Conservation (phyloP, 2,888 invertebrate genomes). For the Koerneria pararmatus region DNA sequence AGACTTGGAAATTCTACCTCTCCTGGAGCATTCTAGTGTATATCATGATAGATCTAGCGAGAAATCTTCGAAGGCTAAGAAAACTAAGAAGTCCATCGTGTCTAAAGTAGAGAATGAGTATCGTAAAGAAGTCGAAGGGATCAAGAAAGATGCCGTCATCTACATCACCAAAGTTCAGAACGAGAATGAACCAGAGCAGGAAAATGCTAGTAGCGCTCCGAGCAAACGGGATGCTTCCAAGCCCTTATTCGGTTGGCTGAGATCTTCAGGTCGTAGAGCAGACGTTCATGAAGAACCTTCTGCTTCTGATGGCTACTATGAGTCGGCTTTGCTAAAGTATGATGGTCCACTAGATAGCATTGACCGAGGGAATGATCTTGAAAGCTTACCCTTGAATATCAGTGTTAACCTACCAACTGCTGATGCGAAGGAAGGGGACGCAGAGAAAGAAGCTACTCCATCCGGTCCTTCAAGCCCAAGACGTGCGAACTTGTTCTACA, state of each 20-base stretch:
- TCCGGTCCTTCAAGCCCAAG: conserved; percentile 7
- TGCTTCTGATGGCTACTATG: conserved; percentile 17
- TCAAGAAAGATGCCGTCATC: conserved; percentile 9
- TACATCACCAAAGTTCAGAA: conserved; percentile 20
- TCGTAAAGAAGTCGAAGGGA: conserved; percentile 14
- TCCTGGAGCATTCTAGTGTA: conserved; percentile 11
- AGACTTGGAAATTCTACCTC: conserved; percentile 8
- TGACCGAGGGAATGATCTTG: conserved; percentile 15
- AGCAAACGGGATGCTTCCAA: neutral
- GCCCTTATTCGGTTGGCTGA: conserved; percentile 17
- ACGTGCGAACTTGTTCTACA: conserved; percentile 15
- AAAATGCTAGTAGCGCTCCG: neutral
- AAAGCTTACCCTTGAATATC: conserved; percentile 9
- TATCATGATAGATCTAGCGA: conserved; percentile 9
- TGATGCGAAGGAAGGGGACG: neutral
- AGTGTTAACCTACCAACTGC: conserved; percentile 8
- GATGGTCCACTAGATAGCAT: conserved; percentile 13
- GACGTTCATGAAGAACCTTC: conserved; percentile 1
- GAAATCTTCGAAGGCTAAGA: conserved; percentile 9
- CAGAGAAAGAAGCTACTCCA: neutral
- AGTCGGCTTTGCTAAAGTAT: conserved; percentile 4
- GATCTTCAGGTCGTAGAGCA: conserved; percentile 8
- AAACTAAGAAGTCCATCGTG: conserved; percentile 6
- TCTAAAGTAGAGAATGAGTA: conserved; percentile 10
- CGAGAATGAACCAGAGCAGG: conserved; percentile 12